Evolutionary conservation across 2,797 vertebrate species (phyloP).

Genomic region (Crenuchus spilurus): DNA sequence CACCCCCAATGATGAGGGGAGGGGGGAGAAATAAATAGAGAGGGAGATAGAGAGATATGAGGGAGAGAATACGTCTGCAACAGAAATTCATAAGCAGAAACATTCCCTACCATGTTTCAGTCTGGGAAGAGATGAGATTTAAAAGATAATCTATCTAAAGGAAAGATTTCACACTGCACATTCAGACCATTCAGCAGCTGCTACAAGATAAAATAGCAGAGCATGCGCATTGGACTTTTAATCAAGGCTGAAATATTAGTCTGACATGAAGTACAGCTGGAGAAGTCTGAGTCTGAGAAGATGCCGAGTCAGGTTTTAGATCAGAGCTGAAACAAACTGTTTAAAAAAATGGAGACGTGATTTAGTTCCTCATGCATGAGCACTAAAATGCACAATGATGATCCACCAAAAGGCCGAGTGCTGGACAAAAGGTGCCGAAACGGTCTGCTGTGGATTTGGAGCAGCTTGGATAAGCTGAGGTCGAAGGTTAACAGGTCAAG

Average conservation of each 20-base stretch:
- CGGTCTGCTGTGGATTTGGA: background rate
- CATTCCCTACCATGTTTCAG: conserved; percentile 13
- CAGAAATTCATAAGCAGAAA: conserved; percentile 41
- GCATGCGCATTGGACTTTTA: background rate
- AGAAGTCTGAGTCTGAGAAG: no score
- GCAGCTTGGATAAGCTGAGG: background rate
- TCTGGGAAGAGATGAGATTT: conserved; percentile 23
- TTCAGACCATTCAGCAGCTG: background rate
- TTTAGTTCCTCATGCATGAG: no score
- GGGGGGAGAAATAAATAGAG: no score
- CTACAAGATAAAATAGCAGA: background rate
- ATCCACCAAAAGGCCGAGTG: background rate
- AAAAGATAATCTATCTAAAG: conserved; percentile 23
- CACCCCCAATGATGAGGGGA: background rate
- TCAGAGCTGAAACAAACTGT: no score
- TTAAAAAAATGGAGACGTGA: no score
- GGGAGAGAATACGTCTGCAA: conserved; percentile 24
- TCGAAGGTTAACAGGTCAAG: conserved; percentile 7
- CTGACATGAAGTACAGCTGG: background rate
- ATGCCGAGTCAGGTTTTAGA: no score
- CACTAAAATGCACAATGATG: background rate
- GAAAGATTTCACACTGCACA: conserved; percentile 5
- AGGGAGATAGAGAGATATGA: no score
- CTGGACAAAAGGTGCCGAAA: background rate
- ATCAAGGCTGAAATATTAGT: background rate